Evolutionary conservation across 1,140 invertebrate species (phyloP), one percentile per base, ranked within the genome.

Genomic region (Drosophila ambigua): DNA sequence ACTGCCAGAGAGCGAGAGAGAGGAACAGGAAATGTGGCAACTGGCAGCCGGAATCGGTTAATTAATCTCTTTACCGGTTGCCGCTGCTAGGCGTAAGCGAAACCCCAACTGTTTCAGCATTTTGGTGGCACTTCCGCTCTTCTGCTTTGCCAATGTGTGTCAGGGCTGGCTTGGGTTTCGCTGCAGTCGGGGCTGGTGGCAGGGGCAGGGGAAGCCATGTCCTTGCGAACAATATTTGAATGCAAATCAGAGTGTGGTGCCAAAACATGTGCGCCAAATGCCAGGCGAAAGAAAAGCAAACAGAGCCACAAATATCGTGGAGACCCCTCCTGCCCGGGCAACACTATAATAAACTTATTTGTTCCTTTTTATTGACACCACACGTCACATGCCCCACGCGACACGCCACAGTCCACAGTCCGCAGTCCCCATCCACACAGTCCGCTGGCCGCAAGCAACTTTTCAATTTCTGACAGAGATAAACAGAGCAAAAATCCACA

Each of bases 1-100:
- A 81, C 81, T 76, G 66, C 41, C 58, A 58, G 61, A 61, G 79
- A 35, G 61, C 26, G 64, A 71, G 81, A 4, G 35, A 39, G 35
- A 11, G 9, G 9, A 24, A 0, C 23, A 71, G 81, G 81, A 85
- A 85, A 81, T 87, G 81, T 87, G 81, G 65, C 79, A 71, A 81
- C 77, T 85, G 73, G 76, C 82, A 81, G 78, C 68, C 82, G 81
- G 82, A 85, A 87, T 87, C 60, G 65, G 45, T 80, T 85, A 87
- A 85, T 85, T 85, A 85, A 85, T 87, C 81, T 85, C 74, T 81
- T 85, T 85, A 87, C 81, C 81, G 81, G 68, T 58, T 44, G 43
- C 50, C 62, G 53, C 51, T n/a, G 24, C 5, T 41, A 16, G n/a
- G 20, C 39, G 24, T 44, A 43, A 15, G 43, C 43, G 69, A 45